Conservation (phyloP, 2,113 vertebrate species). For the Anoura caudifer region DNA sequence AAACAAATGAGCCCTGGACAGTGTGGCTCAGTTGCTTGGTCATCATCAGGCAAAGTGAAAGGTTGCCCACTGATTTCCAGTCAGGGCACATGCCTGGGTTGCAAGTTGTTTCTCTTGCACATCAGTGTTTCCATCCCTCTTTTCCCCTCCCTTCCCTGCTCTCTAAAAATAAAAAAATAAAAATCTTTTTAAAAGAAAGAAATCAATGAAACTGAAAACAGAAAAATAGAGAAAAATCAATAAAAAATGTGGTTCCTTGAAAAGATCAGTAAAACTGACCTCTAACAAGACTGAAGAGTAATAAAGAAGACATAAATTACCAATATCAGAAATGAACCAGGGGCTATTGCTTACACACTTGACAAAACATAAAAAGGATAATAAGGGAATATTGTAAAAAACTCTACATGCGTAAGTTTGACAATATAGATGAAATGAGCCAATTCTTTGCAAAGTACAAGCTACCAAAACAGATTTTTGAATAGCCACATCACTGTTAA, state of each 20-base stretch:
- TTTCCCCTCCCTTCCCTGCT: no score
- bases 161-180: no score
- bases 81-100: no score
- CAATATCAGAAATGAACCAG: constrained; percentile 16
- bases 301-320: not conserved
- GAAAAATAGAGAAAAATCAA: constrained; percentile 23
- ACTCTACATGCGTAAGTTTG: not conserved
- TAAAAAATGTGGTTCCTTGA: not conserved
- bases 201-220: constrained; percentile 19
- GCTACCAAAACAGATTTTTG: constrained; percentile 4
- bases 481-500: not conserved
- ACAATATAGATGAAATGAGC: not conserved
- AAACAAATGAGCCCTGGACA: not conserved
- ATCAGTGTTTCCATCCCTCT: no score
- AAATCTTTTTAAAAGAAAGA: not conserved
- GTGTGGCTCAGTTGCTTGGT: no score
- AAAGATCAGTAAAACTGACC: not conserved
- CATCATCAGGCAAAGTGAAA: no score
- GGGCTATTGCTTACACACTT: not conserved
- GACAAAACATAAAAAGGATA: not conserved
- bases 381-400: constrained; percentile 19
- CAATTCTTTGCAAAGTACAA: not conserved
- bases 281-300: not conserved
- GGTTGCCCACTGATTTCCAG: no score
- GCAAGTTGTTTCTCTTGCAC: no score